These are phyloP conservation scores for Himalopsyche japonica DNA, from an alignment of 2,888 invertebrate species.

Conservation along the genomic window DNA sequence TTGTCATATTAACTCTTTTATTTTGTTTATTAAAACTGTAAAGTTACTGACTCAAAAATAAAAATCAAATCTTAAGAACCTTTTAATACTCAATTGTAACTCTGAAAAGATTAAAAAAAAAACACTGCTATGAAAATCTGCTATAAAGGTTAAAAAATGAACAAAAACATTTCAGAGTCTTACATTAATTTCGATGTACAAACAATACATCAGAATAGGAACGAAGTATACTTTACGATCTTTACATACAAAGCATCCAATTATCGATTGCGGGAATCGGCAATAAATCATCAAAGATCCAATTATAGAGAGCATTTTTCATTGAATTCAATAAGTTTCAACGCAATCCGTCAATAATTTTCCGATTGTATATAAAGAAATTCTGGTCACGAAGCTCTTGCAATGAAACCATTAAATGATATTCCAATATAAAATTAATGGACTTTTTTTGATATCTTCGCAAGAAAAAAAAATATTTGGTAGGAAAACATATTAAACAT, in stretches of 20 bases:
- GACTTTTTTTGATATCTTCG: background rate
- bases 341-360: background rate
- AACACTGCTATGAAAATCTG: too few species aligned
- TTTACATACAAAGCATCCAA: constrained; percentile 2
- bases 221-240: constrained; percentile 1
- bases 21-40: too few species aligned
- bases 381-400: too few species aligned
- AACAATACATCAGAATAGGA: background rate
- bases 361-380: background rate
- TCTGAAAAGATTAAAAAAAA: too few species aligned
- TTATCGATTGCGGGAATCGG: background rate
- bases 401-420: background rate
- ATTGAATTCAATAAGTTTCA: background rate
- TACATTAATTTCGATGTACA: background rate
- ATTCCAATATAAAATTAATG: background rate
- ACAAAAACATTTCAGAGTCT: background rate
- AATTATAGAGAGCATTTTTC: background rate
- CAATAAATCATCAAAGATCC: background rate
- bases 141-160: too few species aligned
- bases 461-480: background rate
- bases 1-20: too few species aligned
- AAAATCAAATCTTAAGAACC: too few species aligned
- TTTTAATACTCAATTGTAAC: too few species aligned
- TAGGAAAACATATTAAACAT: background rate
- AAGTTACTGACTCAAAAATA: too few species aligned